A percentile compares a stretch with the other conserved stretches of the same genome.
phyloP scores from a whole-genome alignment of 2,797 vertebrate genomes.

The Coregonus ussuriensis region DNA sequence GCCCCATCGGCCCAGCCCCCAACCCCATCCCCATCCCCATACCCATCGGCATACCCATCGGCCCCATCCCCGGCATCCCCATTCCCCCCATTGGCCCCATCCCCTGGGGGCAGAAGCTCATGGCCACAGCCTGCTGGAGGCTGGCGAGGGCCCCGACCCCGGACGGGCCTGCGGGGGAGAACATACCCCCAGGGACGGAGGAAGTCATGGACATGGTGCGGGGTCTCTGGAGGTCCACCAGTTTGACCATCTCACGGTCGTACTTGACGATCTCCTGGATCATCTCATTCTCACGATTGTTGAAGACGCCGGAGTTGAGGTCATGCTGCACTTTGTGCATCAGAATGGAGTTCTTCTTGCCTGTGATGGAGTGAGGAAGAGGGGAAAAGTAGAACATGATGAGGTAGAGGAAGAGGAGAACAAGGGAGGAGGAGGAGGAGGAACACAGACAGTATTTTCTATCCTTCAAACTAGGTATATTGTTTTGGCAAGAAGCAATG shows the following conservation, averaged over 20 bases:
- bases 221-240: constrained; percentile 87
- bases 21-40: not conserved
- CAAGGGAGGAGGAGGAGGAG: constrained; percentile 19
- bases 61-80: constrained; percentile 74
- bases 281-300: constrained; percentile 97
- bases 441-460: constrained; percentile 37
- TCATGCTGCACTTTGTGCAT: constrained; percentile 98
- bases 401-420: not conserved
- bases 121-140: constrained; percentile 94
- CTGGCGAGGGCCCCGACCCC: constrained; percentile 91
- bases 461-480: constrained; percentile 40
- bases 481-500: not conserved
- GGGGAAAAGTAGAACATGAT: constrained; percentile 3
- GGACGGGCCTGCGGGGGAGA: constrained; percentile 81
- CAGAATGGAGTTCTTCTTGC: constrained; percentile 96
- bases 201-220: constrained; percentile 82
- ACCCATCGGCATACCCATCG: not conserved
- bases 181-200: constrained; percentile 79
- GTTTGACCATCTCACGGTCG: constrained; percentile 97
- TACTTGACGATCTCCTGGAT: constrained; percentile 99
- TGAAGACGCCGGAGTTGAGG: constrained; percentile 93
- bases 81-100: constrained; percentile 80
- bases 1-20: not conserved
- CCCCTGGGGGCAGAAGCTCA: constrained; percentile 98
- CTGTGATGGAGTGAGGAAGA: constrained; percentile 60